These are phyloP conservation scores for Polyergus mexicanus DNA, from an alignment of 1,140 invertebrate species.

Conservation along the genomic window DNA sequence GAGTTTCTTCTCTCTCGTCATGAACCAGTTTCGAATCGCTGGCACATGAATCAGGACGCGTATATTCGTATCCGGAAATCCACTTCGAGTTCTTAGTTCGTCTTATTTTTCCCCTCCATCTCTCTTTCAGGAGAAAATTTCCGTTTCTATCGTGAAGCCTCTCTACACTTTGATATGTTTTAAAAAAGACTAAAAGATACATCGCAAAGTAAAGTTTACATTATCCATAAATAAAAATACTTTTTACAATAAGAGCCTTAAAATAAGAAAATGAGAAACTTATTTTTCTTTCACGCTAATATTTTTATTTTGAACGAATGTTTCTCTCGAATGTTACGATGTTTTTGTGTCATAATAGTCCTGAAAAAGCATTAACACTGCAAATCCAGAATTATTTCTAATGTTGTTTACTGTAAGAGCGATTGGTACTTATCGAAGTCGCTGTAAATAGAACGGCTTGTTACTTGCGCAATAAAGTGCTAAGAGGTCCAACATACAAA, in stretches of 20 bases:
- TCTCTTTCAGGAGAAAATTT: slow-evolving; percentile 49
- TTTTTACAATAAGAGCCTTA: background rate
- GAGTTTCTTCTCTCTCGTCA: slow-evolving; percentile 37
- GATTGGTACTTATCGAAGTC: slow-evolving; percentile 52
- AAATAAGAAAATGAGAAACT: background rate
- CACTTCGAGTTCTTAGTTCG: slow-evolving; percentile 40
- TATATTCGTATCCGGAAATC: slow-evolving; percentile 61
- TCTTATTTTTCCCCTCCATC: slow-evolving; percentile 40
- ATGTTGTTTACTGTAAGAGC: slow-evolving; percentile 21
- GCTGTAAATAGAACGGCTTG: slow-evolving; percentile 35
- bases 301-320: slow-evolving; percentile 4
- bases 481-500: slow-evolving; percentile 16
- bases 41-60: slow-evolving; percentile 62
- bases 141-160: slow-evolving; percentile 11
- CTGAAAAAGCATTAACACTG: slow-evolving; percentile 12
- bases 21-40: slow-evolving; percentile 62
- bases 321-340: background rate
- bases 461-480: slow-evolving; percentile 19
- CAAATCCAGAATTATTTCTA: slow-evolving; percentile 28
- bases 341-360: background rate
- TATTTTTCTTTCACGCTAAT: background rate
- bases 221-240: slow-evolving; percentile 18
- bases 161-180: slow-evolving; percentile 37
- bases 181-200: slow-evolving; percentile 24
- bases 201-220: background rate